phyloP scores from a whole-genome alignment of 92 coral and sea anemone species.

The Bergia puertoricense region DNA sequence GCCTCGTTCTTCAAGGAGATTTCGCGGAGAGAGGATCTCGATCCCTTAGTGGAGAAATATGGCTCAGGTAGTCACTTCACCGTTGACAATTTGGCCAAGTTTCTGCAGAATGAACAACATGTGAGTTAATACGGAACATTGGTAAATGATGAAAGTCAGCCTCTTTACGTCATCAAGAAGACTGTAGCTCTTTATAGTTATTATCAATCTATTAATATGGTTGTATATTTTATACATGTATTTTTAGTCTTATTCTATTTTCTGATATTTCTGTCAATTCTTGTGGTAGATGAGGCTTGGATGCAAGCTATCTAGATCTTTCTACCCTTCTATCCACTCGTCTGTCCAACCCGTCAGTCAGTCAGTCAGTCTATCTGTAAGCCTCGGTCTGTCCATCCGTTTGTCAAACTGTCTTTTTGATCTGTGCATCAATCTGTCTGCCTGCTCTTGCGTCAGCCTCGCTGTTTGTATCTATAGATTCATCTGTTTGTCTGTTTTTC shows the following conservation, averaged over 20 bases:
- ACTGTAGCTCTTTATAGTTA: background rate
- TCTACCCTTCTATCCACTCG: too few species aligned
- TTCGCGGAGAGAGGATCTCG: slow-evolving; percentile 81
- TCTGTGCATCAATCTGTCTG: background rate
- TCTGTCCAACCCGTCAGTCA: too few species aligned
- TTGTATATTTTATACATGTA: background rate
- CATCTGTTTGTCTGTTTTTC: background rate
- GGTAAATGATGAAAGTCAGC: background rate
- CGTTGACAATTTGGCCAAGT: slow-evolving; percentile 61
- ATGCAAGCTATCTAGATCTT: too few species aligned
- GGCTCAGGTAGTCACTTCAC: slow-evolving; percentile 75
- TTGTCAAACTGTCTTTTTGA: background rate
- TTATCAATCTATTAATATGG: too few species aligned
- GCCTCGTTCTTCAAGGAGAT: slow-evolving; percentile 84
- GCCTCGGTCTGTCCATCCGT: background rate
- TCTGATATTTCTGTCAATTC: too few species aligned
- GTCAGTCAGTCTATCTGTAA: background rate
- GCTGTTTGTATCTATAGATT: too few species aligned
- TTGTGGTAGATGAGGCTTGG: too few species aligned
- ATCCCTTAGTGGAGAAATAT: slow-evolving; percentile 61
- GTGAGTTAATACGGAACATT: slow-evolving; percentile 8
- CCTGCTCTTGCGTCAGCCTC: background rate
- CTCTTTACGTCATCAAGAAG: background rate
- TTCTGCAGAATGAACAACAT: slow-evolving; percentile 48
- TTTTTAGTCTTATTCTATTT: too few species aligned